These are phyloP conservation scores for Chelmon rostratus DNA, from an alignment of 2,797 vertebrate genomes.

Conservation along the genomic window DNA sequence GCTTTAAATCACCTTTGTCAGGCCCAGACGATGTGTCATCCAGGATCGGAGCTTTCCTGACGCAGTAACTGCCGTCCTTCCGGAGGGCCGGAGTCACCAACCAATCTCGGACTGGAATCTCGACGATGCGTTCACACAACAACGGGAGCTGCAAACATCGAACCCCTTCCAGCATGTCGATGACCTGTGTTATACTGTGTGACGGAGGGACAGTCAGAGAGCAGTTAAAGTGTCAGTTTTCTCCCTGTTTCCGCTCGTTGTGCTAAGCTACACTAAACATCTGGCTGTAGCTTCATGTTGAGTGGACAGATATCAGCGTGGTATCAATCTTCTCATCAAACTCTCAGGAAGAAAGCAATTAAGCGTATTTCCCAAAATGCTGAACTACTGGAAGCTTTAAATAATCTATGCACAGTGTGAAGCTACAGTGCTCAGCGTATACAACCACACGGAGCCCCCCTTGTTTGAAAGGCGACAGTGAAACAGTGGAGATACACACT, in stretches of 20 bases:
- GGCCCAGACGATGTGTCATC: conserved; percentile 57
- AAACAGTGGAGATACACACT: conserved; percentile 84
- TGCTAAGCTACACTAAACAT: no score
- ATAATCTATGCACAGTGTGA: no score
- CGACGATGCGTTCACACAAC: conserved; percentile 89
- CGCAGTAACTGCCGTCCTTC: conserved; percentile 84
- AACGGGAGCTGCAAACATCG: conserved; percentile 84
- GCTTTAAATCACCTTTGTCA: conserved; percentile 65
- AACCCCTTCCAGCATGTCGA: conserved; percentile 90
- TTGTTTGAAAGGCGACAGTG: background rate
- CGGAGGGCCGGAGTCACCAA: conserved; percentile 85
- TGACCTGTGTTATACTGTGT: conserved; percentile 92
- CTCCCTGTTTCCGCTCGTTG: no score
- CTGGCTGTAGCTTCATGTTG: no score
- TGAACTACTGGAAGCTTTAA: no score
- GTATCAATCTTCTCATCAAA: no score
- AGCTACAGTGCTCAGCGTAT: no score
- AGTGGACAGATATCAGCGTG: no score
- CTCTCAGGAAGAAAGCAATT: no score
- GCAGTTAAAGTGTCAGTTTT: background rate
- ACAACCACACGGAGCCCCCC: no score
- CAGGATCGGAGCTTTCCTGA: conserved; percentile 67
- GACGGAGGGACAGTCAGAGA: background rate
- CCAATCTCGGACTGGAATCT: conserved; percentile 91
- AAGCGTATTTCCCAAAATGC: no score